phyloP scores from a whole-genome alignment of 2,888 invertebrate species.

The Empis livida region DNA sequence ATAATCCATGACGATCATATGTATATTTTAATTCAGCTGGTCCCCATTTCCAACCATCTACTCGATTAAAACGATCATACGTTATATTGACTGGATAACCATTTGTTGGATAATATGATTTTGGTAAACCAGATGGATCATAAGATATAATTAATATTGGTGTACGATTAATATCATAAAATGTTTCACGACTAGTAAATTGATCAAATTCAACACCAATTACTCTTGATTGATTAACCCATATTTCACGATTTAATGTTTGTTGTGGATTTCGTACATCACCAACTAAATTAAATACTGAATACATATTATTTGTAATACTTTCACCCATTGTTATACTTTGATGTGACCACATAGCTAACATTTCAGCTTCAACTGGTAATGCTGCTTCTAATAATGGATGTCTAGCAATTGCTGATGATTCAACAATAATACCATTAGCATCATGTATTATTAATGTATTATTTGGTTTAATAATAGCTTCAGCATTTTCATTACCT shows the following conservation, averaged over 20 bases:
- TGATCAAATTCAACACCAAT: slow-evolving; percentile 89
- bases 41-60: slow-evolving; percentile 89
- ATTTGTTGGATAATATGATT: slow-evolving; percentile 68
- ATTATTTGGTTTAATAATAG: slow-evolving; percentile 63
- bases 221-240: slow-evolving; percentile 83
- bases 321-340: slow-evolving; percentile 62
- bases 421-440: slow-evolving; percentile 60
- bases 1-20: slow-evolving; percentile 76
- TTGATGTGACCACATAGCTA: slow-evolving; percentile 81
- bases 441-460: slow-evolving; percentile 63
- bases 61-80: slow-evolving; percentile 77
- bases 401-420: slow-evolving; percentile 67
- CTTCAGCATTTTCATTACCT: slow-evolving; percentile 58
- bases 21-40: slow-evolving; percentile 68
- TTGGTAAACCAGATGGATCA: slow-evolving; percentile 80
- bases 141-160: slow-evolving; percentile 77
- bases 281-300: slow-evolving; percentile 67
- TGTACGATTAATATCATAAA: slow-evolving; percentile 72
- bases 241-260: slow-evolving; percentile 66
- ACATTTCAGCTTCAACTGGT: slow-evolving; percentile 80
- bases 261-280: slow-evolving; percentile 77
- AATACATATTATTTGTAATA: slow-evolving; percentile 65
- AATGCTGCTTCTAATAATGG: slow-evolving; percentile 70
- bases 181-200: slow-evolving; percentile 76
- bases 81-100: slow-evolving; percentile 74